Conservation (phyloP, 2,888 invertebrate genomes). For the Tillus elongatus region DNA sequence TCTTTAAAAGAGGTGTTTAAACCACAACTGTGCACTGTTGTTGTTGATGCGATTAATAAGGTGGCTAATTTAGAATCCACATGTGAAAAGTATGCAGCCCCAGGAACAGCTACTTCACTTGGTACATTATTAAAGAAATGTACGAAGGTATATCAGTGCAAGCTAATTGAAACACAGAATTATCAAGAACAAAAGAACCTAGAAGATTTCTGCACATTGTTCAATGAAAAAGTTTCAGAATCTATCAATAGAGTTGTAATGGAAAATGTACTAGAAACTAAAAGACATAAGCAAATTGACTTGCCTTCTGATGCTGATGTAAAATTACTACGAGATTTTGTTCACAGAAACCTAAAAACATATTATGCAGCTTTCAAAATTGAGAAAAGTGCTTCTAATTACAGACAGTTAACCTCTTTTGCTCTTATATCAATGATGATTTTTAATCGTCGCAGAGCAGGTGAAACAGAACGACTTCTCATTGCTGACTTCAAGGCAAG, state of each 20-base stretch:
- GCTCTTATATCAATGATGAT: not conserved
- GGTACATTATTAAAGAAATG: conserved; percentile 3
- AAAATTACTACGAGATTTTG: not conserved
- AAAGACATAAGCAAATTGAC: not conserved
- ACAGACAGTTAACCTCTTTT: not conserved
- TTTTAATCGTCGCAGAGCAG: no score
- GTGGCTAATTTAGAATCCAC: not conserved
- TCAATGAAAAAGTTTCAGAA: not conserved
- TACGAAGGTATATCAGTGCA: not conserved
- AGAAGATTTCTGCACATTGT: no score
- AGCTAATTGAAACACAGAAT: conserved; percentile 2
- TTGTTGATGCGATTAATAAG: not conserved
- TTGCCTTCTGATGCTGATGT: not conserved
- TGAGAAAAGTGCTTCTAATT: conserved; percentile 3
- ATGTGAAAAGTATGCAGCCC: conserved; percentile 3
- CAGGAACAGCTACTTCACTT: not conserved
- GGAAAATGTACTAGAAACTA: not conserved
- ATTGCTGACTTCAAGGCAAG: no score
- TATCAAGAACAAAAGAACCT: not conserved
- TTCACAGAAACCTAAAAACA: not conserved
- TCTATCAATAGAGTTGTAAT: conserved; percentile 2
- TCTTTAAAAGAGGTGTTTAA: not conserved
- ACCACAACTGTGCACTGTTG: not conserved
- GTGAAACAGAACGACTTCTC: conserved; percentile 3
- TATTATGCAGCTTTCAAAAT: not conserved